Percentiles rank a stretch among this genome's conserved stretches.
Conservation (phyloP, 2,797 vertebrate genomes). For the Otolemur crassicaudatus region DNA sequence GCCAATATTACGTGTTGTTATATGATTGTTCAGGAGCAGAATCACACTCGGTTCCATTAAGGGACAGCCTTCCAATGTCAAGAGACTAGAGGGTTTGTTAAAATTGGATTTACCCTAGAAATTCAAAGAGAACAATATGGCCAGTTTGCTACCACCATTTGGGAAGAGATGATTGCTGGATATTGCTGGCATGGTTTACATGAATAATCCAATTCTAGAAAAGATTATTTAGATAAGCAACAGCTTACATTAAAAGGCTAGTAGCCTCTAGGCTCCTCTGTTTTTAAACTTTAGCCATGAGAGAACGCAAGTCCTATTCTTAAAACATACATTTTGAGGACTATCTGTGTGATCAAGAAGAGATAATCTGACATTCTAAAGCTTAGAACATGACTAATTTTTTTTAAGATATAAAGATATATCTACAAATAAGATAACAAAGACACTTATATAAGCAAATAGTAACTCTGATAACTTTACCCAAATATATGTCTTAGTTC, state of each 20-base stretch:
- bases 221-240: neutral
- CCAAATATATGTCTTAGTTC: slow-evolving; percentile 95
- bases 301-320: neutral
- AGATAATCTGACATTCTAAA: neutral
- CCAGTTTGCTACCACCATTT: neutral
- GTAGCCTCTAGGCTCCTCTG: neutral
- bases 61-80: neutral
- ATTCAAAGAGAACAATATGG: neutral
- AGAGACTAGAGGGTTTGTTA: neutral
- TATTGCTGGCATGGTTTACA: neutral
- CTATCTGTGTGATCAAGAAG: neutral
- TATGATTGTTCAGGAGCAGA: slow-evolving; percentile 6
- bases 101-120: neutral
- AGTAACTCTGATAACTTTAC: slow-evolving; percentile 84
- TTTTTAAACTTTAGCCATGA: neutral
- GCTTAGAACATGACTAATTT: neutral
- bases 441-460: neutral
- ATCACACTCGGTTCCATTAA: slow-evolving; percentile 1
- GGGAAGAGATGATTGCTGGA: neutral
- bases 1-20: neutral
- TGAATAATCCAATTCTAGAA: neutral
- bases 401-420: neutral
- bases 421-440: slow-evolving; percentile 7
- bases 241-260: neutral
- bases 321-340: neutral